Evolutionary conservation across 2,888 invertebrate genomes (phyloP).

Genomic region (Andricus curvator): DNA sequence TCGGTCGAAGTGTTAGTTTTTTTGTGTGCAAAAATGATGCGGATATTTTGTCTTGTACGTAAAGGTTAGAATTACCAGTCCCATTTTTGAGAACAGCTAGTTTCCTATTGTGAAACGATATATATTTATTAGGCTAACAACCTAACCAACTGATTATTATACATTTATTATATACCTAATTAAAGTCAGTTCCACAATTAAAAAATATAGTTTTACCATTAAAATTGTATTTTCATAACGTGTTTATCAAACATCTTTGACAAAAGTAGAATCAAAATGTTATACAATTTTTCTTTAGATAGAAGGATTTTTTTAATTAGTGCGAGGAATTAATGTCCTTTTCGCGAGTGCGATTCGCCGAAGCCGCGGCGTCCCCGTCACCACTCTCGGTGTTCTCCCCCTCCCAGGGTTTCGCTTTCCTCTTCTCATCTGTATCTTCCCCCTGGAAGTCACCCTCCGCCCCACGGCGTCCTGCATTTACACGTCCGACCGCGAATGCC

Average conservation of each 20-base stretch:
- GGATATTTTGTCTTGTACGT: too few species aligned
- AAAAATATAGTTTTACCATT: background rate
- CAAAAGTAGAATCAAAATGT: background rate
- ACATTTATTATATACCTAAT: background rate
- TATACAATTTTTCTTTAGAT: background rate
- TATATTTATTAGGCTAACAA: background rate
- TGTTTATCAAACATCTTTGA: background rate
- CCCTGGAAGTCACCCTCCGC: constrained; percentile 42
- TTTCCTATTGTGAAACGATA: background rate
- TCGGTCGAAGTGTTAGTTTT: too few species aligned
- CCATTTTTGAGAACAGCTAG: background rate
- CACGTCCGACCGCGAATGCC: constrained; percentile 33
- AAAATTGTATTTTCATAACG: background rate
- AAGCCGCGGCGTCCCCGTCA: constrained; percentile 67
- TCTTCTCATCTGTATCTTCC: constrained; percentile 70
- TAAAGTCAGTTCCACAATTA: background rate
- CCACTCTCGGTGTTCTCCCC: constrained; percentile 54
- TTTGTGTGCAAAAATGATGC: too few species aligned
- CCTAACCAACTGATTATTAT: background rate
- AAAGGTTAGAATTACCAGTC: background rate
- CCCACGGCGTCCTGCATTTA: constrained; percentile 12
- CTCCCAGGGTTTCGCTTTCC: constrained; percentile 60
- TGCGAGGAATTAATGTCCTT: background rate
- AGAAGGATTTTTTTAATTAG: background rate
- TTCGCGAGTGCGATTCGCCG: constrained; percentile 1